Evolutionary conservation across 2,113 vertebrate species (phyloP).

Genomic region (Elephantulus edwardii): DNA sequence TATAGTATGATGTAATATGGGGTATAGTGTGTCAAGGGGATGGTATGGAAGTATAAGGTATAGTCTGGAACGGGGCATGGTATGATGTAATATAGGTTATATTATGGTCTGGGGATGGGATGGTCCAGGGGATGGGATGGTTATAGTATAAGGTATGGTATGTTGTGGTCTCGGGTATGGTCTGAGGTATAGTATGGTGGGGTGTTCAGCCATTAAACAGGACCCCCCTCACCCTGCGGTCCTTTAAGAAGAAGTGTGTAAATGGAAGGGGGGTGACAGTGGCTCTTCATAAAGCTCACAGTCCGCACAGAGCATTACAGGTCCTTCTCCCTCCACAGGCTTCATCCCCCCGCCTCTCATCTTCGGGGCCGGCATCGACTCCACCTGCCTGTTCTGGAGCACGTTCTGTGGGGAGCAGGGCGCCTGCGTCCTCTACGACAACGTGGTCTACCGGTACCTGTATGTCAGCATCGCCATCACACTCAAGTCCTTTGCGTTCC

Average conservation of each 20-base stretch:
- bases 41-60: no score
- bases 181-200: no score
- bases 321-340: conserved; percentile 83
- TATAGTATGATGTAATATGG: no score
- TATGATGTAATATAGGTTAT: no score
- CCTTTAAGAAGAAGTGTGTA: not conserved
- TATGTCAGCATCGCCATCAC: conserved; percentile 97
- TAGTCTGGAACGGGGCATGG: no score
- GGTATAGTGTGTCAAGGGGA: no score
- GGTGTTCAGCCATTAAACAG: no score
- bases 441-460: conserved; percentile 92
- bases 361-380: conserved; percentile 97
- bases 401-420: conserved; percentile 92
- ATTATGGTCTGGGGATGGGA: no score
- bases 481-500: conserved; percentile 95
- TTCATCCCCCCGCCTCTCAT: conserved; percentile 99
- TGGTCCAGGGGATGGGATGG: no score
- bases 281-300: accelerated
- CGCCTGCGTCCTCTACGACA: conserved; percentile 95
- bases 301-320: not conserved
- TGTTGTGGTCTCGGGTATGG: no score
- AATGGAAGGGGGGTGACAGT: no score
- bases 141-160: no score
- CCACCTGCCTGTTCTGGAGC: conserved; percentile 98
- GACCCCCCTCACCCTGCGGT: accelerated